phyloP scores from a whole-genome alignment of 92 coral and sea anemone species.

The Epizoanthus rinbou region DNA sequence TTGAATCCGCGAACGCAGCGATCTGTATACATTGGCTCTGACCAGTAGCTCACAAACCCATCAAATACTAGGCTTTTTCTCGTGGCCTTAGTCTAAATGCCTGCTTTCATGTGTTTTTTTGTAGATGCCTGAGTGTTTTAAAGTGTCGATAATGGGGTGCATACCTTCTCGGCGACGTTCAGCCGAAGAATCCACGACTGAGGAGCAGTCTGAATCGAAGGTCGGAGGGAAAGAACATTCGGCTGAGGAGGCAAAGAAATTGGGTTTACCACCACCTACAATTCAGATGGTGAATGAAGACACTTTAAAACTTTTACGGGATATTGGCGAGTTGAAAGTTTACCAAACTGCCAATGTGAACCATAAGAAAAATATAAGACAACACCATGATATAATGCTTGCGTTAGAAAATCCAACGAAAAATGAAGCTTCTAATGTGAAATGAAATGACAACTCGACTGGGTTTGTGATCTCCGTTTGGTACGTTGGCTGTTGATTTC shows the following conservation, averaged over 20 bases:
- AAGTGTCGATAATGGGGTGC: conserved; percentile 89
- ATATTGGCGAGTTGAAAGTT: conserved; percentile 96
- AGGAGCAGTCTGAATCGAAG: conserved; percentile 57
- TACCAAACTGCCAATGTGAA: conserved; percentile 83
- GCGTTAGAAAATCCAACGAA: conserved; percentile 94
- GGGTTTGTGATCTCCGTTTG: neutral
- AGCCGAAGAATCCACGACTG: conserved; percentile 55
- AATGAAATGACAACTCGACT: conserved; percentile 30
- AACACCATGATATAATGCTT: conserved; percentile 83
- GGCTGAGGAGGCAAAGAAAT: conserved; percentile 33
- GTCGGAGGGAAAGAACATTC: conserved; percentile 58
- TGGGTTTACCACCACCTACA: conserved; percentile 63
- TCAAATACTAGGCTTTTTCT: conserved; percentile 22
- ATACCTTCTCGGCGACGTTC: conserved; percentile 80
- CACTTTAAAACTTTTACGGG: conserved; percentile 84
- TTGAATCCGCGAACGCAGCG: conserved; percentile 43
- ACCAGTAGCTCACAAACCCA: conserved; percentile 1
- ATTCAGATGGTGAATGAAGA: conserved; percentile 95
- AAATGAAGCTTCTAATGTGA: conserved; percentile 38
- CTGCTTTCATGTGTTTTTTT: conserved; percentile 34
- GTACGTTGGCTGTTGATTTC: conserved; percentile 2
- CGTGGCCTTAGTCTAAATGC: conserved; percentile 13
- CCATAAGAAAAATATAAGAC: conserved; percentile 71
- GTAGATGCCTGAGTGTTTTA: conserved; percentile 90
- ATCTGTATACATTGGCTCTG: conserved; percentile 41